Conservation (phyloP, 1,140 invertebrate species). For the Diorhabda carinulata region DNA sequence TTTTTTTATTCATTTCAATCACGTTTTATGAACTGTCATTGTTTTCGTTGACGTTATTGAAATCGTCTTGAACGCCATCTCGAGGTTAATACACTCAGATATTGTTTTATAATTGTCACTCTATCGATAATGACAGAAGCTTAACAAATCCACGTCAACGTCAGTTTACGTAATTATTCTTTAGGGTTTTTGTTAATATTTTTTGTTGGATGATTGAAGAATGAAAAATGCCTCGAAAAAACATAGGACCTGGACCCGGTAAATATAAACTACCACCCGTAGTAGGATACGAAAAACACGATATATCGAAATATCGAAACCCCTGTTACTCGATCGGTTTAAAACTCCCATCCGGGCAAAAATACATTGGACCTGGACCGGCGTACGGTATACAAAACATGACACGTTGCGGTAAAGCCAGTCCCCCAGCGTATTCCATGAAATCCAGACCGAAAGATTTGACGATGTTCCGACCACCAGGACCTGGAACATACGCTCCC, state of each 20-base stretch:
- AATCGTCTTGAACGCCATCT: too few relatives aligned
- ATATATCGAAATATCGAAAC: conserved; percentile 54
- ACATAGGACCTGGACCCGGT: conserved; percentile 56
- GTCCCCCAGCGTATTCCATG: conserved; percentile 49
- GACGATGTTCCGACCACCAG: conserved; percentile 47
- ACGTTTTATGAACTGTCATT: too few relatives aligned
- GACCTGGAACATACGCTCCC: conserved; percentile 55
- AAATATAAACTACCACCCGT: conserved; percentile 57
- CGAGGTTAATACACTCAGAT: too few relatives aligned
- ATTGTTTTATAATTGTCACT: too few relatives aligned
- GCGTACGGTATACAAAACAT: conserved; percentile 49
- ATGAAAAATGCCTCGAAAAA: conserved; percentile 16
- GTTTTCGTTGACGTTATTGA: too few relatives aligned
- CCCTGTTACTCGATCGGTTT: conserved; percentile 58
- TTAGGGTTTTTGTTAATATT: conserved; percentile 3
- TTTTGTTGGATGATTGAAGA: not conserved
- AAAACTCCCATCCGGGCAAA: conserved; percentile 26
- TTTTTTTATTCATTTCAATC: too few relatives aligned
- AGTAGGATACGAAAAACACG: conserved; percentile 56
- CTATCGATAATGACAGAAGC: too few relatives aligned
- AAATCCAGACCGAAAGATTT: conserved; percentile 32
- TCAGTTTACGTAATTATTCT: too few relatives aligned
- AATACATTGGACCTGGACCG: conserved; percentile 50
- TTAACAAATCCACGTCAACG: too few relatives aligned
- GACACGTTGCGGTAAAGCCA: conserved; percentile 48